Evolutionary conservation across 2,888 invertebrate genomes (phyloP).

Genomic region (Nasonovia ribisnigri): DNA sequence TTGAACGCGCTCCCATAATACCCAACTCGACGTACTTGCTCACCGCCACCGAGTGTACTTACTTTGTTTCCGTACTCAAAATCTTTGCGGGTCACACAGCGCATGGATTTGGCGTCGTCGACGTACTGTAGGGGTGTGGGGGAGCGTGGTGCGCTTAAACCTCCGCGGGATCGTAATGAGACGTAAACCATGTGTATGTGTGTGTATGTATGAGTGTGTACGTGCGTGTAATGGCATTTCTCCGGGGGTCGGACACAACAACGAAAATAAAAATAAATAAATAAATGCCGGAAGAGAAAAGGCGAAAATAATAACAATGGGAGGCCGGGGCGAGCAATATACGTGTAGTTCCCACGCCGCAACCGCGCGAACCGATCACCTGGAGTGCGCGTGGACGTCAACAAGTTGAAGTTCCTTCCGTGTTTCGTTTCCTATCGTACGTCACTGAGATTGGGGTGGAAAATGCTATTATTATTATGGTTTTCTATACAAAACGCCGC

Average conservation of each 20-base stretch:
- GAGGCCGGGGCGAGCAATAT: constrained; percentile 7
- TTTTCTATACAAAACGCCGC: constrained; percentile 21
- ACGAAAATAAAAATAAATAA: constrained; percentile 21
- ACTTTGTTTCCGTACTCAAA: constrained; percentile 37
- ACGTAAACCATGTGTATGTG: background rate
- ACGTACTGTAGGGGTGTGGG: background rate
- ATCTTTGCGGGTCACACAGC: constrained; percentile 22
- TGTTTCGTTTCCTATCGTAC: constrained; percentile 43
- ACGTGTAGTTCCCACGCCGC: constrained; percentile 55
- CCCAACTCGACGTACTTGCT: background rate
- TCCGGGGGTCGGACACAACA: background rate
- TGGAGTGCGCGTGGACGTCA: constrained; percentile 59
- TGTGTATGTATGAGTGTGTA: background rate
- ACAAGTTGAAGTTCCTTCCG: constrained; percentile 64
- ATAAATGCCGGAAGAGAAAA: constrained; percentile 32
- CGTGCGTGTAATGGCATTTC: constrained; percentile 32
- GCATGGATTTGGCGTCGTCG: background rate
- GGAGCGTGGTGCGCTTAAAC: background rate
- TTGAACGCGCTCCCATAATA: constrained; percentile 54
- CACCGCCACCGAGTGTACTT: background rate
- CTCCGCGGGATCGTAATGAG: background rate
- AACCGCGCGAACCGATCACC: constrained; percentile 51
- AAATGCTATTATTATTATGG: constrained; percentile 43
- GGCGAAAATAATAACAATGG: constrained; percentile 31
- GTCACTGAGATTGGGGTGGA: constrained; percentile 29